phyloP scores from a whole-genome alignment of 92 coral and sea anemone genomes.

The Palythoa heliodiscus region DNA sequence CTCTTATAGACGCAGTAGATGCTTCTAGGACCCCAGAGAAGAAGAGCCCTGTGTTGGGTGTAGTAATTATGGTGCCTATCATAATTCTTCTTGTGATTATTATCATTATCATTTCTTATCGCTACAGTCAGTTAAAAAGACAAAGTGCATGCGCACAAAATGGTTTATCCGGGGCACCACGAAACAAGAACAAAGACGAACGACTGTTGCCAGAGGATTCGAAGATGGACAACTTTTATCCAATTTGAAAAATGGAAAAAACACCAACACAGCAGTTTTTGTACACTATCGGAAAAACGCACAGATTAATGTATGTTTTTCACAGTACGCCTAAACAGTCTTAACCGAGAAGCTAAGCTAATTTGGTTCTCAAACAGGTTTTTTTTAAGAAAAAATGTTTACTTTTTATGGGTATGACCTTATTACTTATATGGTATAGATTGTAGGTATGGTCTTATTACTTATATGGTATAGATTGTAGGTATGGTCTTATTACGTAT shows the following conservation, averaged over 20 bases:
- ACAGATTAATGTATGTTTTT: too few relatives aligned
- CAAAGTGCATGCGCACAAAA: neutral
- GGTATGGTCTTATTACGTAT: too few relatives aligned
- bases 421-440: too few relatives aligned
- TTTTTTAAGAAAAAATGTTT: too few relatives aligned
- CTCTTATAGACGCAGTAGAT: neutral
- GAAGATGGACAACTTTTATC: neutral
- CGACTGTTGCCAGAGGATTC: neutral
- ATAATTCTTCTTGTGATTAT: neutral
- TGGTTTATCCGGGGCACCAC: neutral
- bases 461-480: too few relatives aligned
- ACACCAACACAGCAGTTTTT: too few relatives aligned
- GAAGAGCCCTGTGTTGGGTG: neutral
- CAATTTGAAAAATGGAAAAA: neutral
- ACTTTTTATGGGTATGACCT: too few relatives aligned
- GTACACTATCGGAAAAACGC: too few relatives aligned
- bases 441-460: too few relatives aligned
- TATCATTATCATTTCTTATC: neutral
- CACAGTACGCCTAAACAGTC: too few relatives aligned
- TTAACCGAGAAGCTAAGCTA: too few relatives aligned
- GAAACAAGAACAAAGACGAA: neutral
- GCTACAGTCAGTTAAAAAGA: neutral
- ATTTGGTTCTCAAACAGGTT: too few relatives aligned
- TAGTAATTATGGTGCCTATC: neutral
- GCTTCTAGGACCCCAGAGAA: neutral